phyloP scores from a whole-genome alignment of 2,797 vertebrate genomes.

The Danio jaintianensis region DNA sequence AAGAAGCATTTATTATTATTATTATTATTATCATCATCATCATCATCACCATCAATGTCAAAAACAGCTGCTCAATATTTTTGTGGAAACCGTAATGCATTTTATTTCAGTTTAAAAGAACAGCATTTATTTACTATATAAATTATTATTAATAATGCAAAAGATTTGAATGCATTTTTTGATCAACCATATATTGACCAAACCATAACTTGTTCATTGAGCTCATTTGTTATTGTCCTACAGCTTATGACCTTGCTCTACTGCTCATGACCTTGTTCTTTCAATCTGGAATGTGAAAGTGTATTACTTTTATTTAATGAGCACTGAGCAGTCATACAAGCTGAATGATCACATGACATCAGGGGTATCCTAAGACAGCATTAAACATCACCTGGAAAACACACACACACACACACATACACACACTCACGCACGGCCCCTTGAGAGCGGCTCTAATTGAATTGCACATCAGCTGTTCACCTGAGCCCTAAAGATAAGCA shows the following conservation, averaged over 20 bases:
- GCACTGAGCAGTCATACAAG: not conserved
- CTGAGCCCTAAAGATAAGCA: conserved; percentile 73
- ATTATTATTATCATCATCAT: too few species aligned
- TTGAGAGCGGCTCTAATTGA: conserved; percentile 56
- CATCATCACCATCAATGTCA: not conserved
- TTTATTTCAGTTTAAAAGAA: not conserved
- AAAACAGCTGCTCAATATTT: not conserved
- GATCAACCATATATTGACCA: not conserved
- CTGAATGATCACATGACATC: conserved; percentile 15
- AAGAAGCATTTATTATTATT: not conserved
- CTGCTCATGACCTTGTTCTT: not conserved
- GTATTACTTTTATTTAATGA: conserved; percentile 5
- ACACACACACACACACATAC: not conserved
- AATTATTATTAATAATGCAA: too few species aligned
- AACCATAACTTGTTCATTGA: not conserved
- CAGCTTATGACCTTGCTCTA: not conserved
- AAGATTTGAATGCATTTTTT: not conserved
- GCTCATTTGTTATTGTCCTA: not conserved
- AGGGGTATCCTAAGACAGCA: conserved; percentile 10
- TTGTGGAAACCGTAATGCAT: not conserved
- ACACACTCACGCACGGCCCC: not conserved
- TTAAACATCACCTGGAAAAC: not conserved
- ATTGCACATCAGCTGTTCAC: conserved; percentile 75
- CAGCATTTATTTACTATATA: not conserved
- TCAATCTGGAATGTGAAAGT: not conserved